Percentiles rank a stretch among this genome's conserved stretches.
Evolutionary conservation across 2,113 vertebrate species (phyloP).

Genomic region (Chitala chitala): DNA sequence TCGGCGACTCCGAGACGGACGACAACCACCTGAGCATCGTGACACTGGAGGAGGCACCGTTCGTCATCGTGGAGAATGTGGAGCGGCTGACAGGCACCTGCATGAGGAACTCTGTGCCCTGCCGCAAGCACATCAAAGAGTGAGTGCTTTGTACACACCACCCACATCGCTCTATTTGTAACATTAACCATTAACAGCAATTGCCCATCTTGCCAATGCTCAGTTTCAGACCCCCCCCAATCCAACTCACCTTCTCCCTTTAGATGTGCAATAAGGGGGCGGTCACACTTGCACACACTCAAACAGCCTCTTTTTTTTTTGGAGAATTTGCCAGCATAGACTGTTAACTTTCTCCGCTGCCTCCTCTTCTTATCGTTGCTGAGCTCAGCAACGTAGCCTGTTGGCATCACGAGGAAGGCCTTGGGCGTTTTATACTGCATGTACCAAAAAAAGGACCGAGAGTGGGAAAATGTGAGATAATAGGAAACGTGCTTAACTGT

Average conservation of each 20-base stretch:
- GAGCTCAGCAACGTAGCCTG: slow-evolving; percentile 46
- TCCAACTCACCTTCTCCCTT: neutral
- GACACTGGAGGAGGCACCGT: slow-evolving; percentile 95
- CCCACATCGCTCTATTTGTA: neutral
- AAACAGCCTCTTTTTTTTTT: neutral
- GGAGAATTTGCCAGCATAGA: neutral
- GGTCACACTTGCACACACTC: neutral
- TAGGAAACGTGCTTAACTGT: neutral
- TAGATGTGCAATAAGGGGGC: neutral
- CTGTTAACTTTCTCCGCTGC: slow-evolving; percentile 23
- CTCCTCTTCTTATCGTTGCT: slow-evolving; percentile 43
- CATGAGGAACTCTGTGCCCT: slow-evolving; percentile 92
- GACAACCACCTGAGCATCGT: slow-evolving; percentile 96
- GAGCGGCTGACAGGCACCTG: slow-evolving; percentile 91
- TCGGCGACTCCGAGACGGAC: slow-evolving; percentile 79
- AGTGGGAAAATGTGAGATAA: neutral
- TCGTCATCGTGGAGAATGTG: slow-evolving; percentile 94
- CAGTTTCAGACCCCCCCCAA: neutral
- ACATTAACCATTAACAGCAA: neutral
- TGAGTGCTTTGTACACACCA: too few species aligned
- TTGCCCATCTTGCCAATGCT: neutral
- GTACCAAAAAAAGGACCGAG: neutral
- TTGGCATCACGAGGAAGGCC: slow-evolving; percentile 7
- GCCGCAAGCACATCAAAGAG: slow-evolving; percentile 91
- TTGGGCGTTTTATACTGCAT: neutral